Conservation (phyloP, 2,888 invertebrate genomes). For the Andrena dorsata region DNA sequence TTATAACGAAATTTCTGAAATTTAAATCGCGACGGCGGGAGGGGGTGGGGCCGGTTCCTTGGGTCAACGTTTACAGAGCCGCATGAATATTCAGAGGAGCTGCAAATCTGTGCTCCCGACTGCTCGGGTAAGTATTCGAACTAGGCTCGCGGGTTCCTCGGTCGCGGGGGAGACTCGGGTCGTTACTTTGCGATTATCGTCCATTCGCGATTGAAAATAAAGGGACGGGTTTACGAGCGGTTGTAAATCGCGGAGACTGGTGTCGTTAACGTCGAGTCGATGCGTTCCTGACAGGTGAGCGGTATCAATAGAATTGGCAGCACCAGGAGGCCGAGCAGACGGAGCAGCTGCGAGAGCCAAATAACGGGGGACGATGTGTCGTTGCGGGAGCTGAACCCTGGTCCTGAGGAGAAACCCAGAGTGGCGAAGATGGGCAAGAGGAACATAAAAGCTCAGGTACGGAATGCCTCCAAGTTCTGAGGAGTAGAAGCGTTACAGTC, state of each 20-base stretch:
- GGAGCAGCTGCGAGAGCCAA: constrained; percentile 86
- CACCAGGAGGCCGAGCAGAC: constrained; percentile 84
- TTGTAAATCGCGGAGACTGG: not conserved
- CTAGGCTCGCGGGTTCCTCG: constrained; percentile 4
- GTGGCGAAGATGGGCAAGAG: constrained; percentile 92
- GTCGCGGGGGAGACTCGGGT: not conserved
- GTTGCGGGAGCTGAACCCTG: constrained; percentile 84
- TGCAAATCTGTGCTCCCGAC: not conserved
- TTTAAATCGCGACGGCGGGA: constrained; percentile 23
- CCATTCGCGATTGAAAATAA: not conserved
- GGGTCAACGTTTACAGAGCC: constrained; percentile 1
- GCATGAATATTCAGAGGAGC: constrained; percentile 43
- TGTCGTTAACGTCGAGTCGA: constrained; percentile 45
- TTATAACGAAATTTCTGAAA: constrained; percentile 32
- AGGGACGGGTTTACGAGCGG: constrained; percentile 22
- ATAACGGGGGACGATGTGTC: constrained; percentile 83
- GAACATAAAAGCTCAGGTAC: constrained; percentile 93
- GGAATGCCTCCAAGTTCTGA: not conserved
- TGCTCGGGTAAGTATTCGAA: not conserved
- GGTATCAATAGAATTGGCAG: constrained; percentile 80
- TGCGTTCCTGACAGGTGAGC: constrained; percentile 75
- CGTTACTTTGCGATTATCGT: not conserved
- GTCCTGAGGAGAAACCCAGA: constrained; percentile 86
- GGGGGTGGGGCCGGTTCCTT: not conserved
- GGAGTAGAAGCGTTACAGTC: not conserved